These are phyloP conservation scores for Lathronympha strigana DNA, from an alignment of 2,888 invertebrate species.

Conservation along the genomic window DNA sequence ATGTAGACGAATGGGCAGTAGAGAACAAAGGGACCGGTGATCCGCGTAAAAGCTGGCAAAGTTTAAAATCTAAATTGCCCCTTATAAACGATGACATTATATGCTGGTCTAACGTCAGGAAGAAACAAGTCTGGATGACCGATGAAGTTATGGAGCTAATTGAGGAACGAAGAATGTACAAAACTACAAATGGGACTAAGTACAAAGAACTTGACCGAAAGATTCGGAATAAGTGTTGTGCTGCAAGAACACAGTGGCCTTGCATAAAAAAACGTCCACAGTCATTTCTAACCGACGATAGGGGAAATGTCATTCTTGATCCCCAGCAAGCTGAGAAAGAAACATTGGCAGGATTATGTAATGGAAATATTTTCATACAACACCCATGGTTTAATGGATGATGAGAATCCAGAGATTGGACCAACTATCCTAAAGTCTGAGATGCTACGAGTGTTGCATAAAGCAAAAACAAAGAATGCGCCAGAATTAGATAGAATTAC, in stretches of 20 bases:
- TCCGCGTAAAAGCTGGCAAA: neutral
- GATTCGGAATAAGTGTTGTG: neutral
- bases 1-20: slow-evolving; percentile 3
- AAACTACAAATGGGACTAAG: no score
- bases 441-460: neutral
- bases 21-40: neutral
- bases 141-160: neutral
- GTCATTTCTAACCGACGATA: neutral
- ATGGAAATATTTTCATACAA: neutral
- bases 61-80: neutral
- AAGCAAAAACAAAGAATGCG: neutral
- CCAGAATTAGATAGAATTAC: neutral
- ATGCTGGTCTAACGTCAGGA: neutral
- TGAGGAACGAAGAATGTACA: neutral
- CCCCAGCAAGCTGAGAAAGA: neutral
- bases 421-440: neutral
- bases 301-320: neutral
- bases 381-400: neutral
- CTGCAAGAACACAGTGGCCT: neutral
- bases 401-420: neutral
- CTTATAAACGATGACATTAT: neutral
- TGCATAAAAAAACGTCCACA: neutral
- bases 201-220: neutral
- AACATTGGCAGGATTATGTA: neutral
- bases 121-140: neutral